Evolutionary conservation across 2,113 vertebrate species (phyloP).

Genomic region (Kobus ellipsiprymnus): DNA sequence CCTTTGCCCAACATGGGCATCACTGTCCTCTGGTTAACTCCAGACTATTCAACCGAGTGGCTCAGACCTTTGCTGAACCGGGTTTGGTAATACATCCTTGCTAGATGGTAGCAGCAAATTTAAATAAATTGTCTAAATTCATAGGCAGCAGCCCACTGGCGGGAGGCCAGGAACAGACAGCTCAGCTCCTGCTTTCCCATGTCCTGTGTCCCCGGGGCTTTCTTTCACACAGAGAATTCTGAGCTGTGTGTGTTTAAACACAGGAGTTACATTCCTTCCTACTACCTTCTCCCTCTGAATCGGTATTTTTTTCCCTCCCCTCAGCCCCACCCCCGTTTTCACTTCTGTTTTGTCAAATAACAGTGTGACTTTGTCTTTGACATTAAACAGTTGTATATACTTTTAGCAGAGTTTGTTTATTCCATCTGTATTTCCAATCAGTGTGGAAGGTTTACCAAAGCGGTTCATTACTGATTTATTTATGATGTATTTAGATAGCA

Average conservation of each 20-base stretch:
- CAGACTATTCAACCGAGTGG: background rate
- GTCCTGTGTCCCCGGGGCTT: background rate
- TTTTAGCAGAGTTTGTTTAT: slow-evolving; percentile 83
- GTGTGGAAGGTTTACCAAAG: slow-evolving; percentile 84
- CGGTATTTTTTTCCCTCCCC: background rate
- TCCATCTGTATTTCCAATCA: slow-evolving; percentile 86
- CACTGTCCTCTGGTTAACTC: background rate
- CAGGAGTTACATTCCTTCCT: background rate
- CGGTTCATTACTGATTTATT: slow-evolving; percentile 89
- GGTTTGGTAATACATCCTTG: background rate
- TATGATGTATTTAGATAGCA: slow-evolving; percentile 90
- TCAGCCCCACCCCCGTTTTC: background rate
- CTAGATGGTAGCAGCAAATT: background rate
- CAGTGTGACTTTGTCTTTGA: slow-evolving; percentile 84
- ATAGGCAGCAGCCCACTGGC: too few relatives aligned
- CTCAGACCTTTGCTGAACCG: background rate
- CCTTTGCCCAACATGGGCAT: background rate
- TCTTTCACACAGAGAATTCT: background rate
- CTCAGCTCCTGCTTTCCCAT: background rate
- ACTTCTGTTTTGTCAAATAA: slow-evolving; percentile 69
- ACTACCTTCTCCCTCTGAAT: background rate
- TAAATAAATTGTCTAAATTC: background rate
- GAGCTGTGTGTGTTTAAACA: background rate
- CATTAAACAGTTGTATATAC: slow-evolving; percentile 82
- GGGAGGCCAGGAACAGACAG: background rate